Conservation (phyloP, 2,797 vertebrate species). For the Harpagifer antarcticus region DNA sequence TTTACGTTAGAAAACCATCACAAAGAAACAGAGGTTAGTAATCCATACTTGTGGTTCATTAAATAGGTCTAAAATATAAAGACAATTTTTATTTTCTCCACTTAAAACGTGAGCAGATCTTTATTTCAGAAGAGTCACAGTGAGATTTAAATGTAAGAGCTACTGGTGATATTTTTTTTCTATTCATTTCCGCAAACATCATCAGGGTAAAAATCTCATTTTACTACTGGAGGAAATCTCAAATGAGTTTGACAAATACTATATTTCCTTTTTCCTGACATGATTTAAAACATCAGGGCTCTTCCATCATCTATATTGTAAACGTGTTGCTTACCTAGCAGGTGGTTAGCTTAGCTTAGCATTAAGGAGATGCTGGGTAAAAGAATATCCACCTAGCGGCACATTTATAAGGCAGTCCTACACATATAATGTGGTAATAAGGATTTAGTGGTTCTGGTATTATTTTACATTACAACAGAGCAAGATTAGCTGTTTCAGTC, state of each 20-base stretch:
- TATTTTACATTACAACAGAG: not conserved
- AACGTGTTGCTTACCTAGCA: not conserved
- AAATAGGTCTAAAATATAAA: not conserved
- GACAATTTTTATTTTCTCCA: not conserved
- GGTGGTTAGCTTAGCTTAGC: not conserved
- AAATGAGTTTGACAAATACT: not conserved
- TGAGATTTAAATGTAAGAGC: not conserved
- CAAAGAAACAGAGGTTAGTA: not conserved
- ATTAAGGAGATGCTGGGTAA: not conserved
- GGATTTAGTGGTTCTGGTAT: not conserved
- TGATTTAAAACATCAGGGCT: constrained; percentile 2
- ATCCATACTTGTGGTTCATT: not conserved
- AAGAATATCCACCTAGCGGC: not conserved
- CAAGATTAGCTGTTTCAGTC: not conserved
- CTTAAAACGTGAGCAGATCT: not conserved
- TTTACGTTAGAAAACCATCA: not conserved
- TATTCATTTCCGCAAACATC: not conserved
- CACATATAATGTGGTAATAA: not conserved
- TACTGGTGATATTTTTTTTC: not conserved
- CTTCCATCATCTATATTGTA: not conserved
- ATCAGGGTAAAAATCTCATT: not conserved
- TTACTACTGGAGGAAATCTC: not conserved
- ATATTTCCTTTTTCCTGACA: not conserved
- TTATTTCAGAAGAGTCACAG: not conserved
- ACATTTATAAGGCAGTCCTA: not conserved